Evolutionary conservation across 2,113 vertebrate species (phyloP), one percentile per base, ranked within the genome.

Genomic region (Lanius collurio): DNA sequence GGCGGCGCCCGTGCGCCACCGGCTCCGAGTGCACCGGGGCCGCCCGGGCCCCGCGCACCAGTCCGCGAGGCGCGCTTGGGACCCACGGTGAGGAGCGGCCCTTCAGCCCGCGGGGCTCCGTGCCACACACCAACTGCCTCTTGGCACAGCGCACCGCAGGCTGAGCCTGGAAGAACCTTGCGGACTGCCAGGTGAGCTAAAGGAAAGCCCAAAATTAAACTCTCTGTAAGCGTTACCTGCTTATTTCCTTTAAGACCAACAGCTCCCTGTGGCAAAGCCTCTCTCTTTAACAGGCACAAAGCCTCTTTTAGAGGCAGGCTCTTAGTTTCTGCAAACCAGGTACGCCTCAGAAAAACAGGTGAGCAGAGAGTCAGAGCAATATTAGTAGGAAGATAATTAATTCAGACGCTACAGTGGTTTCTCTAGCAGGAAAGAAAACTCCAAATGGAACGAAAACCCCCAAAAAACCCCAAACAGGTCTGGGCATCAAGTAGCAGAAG

Each of bases 111-210:
- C 20, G 24, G 8, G 7, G 24, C 37, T 30, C 46, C 56, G 20
- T 1, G 57, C 13, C 13, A 1, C 24, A 0, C 19, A 5, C 46
- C 14, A 3, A 8, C 28, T 0, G 20, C 9, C 27, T 2, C 56
- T 4, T 1, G 27, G 26, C 50, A 39, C 49, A 3, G 20, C 4
- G 27, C 47, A 2, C n/a, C 1, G 18, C 1, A 17, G 31, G 28
- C 12, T 9, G 13, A 19, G 53, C 44, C 33, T 5, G 27, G 3
- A 7, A 11, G 8, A 20, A 13, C 39, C 8, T 8, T 18, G 47
- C 4, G 7, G 24, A n/a, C 8, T 33, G 22, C 26, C 22, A 6
- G 52, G 20, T 12, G 4, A 41, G 18, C 20, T 22, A 11, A 20
- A 68, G 53, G 27, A 81, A 42, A 28, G 19, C 27, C 52, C 52